Evolutionary conservation across 2,888 invertebrate species (phyloP).

Genomic region (Lepidocyrtinus sp.): DNA sequence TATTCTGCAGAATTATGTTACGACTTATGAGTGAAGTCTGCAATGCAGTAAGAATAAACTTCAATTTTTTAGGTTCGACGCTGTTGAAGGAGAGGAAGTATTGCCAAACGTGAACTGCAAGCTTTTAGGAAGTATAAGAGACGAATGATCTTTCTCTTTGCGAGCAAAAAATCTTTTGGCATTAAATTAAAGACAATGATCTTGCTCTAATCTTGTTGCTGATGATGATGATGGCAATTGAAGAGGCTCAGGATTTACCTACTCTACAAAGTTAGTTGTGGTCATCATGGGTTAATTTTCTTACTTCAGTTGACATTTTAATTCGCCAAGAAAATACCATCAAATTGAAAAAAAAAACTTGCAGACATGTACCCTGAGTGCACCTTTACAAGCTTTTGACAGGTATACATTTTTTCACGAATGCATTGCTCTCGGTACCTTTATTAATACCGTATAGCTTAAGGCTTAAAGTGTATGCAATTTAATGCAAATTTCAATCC

Average conservation of each 20-base stretch:
- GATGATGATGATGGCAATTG: constrained; percentile 32
- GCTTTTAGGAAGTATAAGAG: background rate
- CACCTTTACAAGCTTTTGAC: background rate
- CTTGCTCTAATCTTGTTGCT: constrained; percentile 16
- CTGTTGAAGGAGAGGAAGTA: too few species aligned
- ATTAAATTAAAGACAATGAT: background rate
- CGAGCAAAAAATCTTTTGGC: background rate
- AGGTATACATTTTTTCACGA: background rate
- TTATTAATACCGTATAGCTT: too few species aligned
- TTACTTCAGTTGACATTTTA: constrained; percentile 53
- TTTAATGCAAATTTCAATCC: too few species aligned
- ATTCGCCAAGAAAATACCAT: constrained; percentile 35
- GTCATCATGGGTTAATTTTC: constrained; percentile 22
- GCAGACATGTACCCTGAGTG: constrained; percentile 26
- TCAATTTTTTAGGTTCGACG: too few species aligned
- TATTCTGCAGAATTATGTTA: too few species aligned
- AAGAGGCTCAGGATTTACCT: background rate
- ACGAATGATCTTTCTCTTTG: background rate
- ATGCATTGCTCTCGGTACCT: background rate
- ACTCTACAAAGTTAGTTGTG: background rate
- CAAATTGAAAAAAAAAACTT: too few species aligned
- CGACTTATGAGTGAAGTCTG: background rate
- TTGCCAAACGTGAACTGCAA: too few species aligned
- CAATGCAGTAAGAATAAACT: background rate
- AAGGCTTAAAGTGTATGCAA: too few species aligned